A percentile compares a stretch with the other conserved stretches of the same genome.
Conservation (phyloP, 2,113 vertebrate genomes). For the Menura novaehollandiae region DNA sequence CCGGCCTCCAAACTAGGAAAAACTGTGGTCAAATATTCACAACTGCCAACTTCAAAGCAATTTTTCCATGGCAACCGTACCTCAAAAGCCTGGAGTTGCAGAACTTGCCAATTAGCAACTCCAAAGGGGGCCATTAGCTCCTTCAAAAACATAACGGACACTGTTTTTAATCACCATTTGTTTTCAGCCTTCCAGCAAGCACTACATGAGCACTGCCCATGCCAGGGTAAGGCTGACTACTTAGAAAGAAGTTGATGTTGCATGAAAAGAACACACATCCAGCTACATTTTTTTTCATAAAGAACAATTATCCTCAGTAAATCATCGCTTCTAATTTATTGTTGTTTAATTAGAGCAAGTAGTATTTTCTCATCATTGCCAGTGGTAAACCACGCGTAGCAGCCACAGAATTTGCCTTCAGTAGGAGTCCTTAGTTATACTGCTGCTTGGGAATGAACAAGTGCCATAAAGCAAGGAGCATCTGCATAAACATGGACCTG, state of each 20-base stretch:
- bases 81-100: conserved; percentile 77
- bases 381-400: background rate
- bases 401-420: background rate
- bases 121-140: conserved; percentile 80
- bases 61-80: conserved; percentile 78
- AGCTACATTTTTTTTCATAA: conserved; percentile 32
- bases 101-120: conserved; percentile 87
- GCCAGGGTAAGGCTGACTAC: background rate
- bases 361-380: background rate
- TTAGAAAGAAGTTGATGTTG: conserved; percentile 43
- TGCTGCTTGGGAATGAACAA: background rate
- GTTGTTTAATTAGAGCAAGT: conserved; percentile 51
- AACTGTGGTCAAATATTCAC: conserved; percentile 75
- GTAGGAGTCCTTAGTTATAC: background rate
- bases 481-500: background rate
- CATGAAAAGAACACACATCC: conserved; percentile 41
- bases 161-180: conserved; percentile 68
- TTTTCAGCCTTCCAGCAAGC: conserved; percentile 69
- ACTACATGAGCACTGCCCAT: background rate
- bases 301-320: conserved; percentile 41
- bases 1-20: conserved; percentile 50
- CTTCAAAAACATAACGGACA: conserved; percentile 74
- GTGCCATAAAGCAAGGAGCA: background rate
- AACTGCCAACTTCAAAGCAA: conserved; percentile 83
- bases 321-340: conserved; percentile 16